Base-by-base conservation (phyloP, 2,113 vertebrate genomes). In the Motacilla alba region DNA sequence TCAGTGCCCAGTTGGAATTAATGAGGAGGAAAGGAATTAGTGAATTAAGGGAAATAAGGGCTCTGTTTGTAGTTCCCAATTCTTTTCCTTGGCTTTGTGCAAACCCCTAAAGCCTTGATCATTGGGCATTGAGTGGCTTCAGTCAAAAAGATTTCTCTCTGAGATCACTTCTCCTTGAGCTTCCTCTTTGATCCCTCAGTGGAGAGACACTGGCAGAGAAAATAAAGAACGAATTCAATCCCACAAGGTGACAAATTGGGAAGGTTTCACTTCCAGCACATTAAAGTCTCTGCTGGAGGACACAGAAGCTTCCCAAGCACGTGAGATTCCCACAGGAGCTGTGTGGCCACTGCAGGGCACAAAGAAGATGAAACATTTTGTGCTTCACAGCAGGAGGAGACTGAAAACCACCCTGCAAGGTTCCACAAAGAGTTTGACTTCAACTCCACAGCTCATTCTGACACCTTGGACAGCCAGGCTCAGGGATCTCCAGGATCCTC, bases 141-240 rank as follows among this genome's bases (percentile, higher is more conserved):
- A 85, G 88, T 60, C 49, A 89, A 89, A 95, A 93, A 84, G 82
- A 52, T 89, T 97, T 96, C 64, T 87, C 58, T 62, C 87, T 87
- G 76, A 87, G 91, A 90, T 94, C 76, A 7, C n/a, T 63, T 86
- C 84, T 93, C 52, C 77, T 39, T 39, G 68, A 80, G 74, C 91
- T 95, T 82, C 74, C 55, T 80, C 58, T 93, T 81, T 93, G 74
- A 96, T 93, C 59, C 28, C 84, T 83, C 75, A 26, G 58, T 46
- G 70, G 62, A 75, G 62, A 64, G 31, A 49, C 49, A 41, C 66
- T 47, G 66, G n/a, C 62, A 43, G 27, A 49, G 55, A 85, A 79
- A 89, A 68, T 14, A 52, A 9, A 49, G 37, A 41, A 78, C 10
- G 1, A 59, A 60, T 60, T 89, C 20, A 35, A 7, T 27, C 24